Base-by-base conservation (phyloP, 2,113 vertebrate species). In the Platycercus adscitus region DNA sequence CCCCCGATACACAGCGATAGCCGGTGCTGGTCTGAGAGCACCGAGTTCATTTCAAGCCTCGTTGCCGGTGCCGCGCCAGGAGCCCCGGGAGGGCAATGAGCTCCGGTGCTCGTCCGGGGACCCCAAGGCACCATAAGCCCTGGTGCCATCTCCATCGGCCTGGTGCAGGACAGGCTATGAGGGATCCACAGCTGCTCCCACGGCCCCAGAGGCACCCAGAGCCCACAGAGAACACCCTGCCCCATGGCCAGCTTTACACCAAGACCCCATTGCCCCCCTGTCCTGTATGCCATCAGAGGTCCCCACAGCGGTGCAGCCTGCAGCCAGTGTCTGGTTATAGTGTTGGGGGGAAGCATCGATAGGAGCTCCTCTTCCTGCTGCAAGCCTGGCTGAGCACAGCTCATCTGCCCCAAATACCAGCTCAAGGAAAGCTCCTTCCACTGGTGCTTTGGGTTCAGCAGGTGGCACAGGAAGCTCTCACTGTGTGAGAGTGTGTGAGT, bases 21-120 rank as follows among this genome's bases (percentile, higher is more conserved):
- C 47, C 6, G 0, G 31, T 0, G 41, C 10, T 1, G 1, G 5
- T 18, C 10, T 8, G 50, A 33, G 53, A 73, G 24, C 52, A 17
- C 2, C 0, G 2, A 15, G n/a, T 14, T 47, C 41, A 11, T 5
- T 0, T 63, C 3, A 3, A 64, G 49, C 60, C 17, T 0, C 2
- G 25, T 39, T n/a, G 49, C 35, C 0, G 3, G 47, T 26, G 50
- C n/a, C 7, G 9, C 17, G 11, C 16, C 2, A 0, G 46, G 24
- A 37, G 7, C 10, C 41, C 16, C 4, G 2, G 9, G 43, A 2
- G 11, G 26, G 7, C 64, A 7, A 15, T 13, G 0, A 10, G 17
- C 2, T 20, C n/a, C 3, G 0, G n/a, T 6, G 52, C 33, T 26
- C 39, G 1, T 11, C 43, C 3, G 2, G 13, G 10, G 8, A 25